phyloP scores from a whole-genome alignment of 2,888 invertebrate species.

The Brachyptera putata region DNA sequence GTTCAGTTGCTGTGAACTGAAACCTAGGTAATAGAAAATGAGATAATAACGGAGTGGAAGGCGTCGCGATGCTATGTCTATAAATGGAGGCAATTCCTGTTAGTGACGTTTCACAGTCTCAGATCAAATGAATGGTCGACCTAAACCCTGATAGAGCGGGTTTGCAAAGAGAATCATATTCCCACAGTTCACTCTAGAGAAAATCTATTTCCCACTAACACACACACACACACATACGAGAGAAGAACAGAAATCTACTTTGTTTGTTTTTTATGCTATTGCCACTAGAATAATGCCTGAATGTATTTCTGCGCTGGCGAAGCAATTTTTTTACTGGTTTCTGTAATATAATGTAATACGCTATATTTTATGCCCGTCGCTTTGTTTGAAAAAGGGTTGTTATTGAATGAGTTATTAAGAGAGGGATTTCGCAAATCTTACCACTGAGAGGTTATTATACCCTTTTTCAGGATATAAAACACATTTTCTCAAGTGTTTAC shows the following conservation, averaged over 20 bases:
- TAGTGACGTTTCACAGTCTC: not conserved
- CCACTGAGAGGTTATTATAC: too few relatives aligned
- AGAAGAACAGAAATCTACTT: not conserved
- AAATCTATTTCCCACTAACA: not conserved
- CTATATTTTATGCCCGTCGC: conserved; percentile 8
- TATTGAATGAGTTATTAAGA: not conserved
- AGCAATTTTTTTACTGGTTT: conserved; percentile 12
- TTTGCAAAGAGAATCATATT: not conserved
- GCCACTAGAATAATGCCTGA: conserved; percentile 20
- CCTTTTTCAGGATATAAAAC: too few relatives aligned
- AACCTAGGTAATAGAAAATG: not conserved
- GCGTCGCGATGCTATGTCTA: not conserved
- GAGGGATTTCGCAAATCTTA: not conserved
- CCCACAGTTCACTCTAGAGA: not conserved
- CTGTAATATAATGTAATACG: conserved; percentile 11
- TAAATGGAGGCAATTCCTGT: conserved; percentile 8
- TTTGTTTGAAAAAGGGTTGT: conserved; percentile 3
- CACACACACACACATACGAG: too few relatives aligned
- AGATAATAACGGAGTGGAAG: not conserved
- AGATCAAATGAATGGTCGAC: not conserved
- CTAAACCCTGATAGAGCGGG: not conserved
- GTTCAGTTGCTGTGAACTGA: too few relatives aligned
- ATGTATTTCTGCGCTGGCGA: not conserved
- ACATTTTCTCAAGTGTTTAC: too few relatives aligned
- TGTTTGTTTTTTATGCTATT: conserved; percentile 20